These are phyloP conservation scores for Ptilonorhynchus violaceus DNA, from an alignment of 2,113 vertebrate genomes.

Conservation along the genomic window DNA sequence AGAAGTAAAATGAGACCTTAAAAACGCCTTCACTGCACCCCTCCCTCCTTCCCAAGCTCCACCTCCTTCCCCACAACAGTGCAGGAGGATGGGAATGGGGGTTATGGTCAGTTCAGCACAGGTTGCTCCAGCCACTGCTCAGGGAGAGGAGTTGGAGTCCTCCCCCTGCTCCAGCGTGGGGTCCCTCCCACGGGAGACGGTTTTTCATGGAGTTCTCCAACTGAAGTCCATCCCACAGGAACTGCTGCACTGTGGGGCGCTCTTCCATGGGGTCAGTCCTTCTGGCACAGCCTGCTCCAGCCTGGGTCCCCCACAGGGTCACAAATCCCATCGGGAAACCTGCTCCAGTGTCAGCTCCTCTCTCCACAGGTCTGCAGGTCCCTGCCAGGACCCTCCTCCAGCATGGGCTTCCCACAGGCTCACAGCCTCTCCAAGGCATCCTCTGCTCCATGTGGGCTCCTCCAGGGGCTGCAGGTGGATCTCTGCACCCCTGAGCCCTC, in stretches of 20 bases:
- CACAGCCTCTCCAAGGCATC: neutral
- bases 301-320: neutral
- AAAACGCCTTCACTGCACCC: neutral
- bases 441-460: neutral
- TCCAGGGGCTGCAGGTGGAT: neutral
- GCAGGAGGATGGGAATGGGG: neutral
- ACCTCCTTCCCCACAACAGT: neutral
- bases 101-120: neutral
- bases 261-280: neutral
- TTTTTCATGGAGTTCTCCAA: neutral
- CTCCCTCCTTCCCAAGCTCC: neutral
- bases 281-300: neutral
- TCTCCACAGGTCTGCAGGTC: neutral
- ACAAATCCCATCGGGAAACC: neutral
- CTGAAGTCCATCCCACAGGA: neutral
- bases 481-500: neutral
- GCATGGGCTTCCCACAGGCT: neutral
- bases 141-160: neutral
- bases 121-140: neutral
- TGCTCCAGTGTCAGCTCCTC: neutral
- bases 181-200: neutral
- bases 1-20: neutral
- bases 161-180: neutral
- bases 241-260: accelerated
- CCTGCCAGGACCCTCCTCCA: neutral